These are phyloP conservation scores for Drosophila burlai DNA, from an alignment of 1,140 invertebrate genomes.

Conservation along the genomic window DNA sequence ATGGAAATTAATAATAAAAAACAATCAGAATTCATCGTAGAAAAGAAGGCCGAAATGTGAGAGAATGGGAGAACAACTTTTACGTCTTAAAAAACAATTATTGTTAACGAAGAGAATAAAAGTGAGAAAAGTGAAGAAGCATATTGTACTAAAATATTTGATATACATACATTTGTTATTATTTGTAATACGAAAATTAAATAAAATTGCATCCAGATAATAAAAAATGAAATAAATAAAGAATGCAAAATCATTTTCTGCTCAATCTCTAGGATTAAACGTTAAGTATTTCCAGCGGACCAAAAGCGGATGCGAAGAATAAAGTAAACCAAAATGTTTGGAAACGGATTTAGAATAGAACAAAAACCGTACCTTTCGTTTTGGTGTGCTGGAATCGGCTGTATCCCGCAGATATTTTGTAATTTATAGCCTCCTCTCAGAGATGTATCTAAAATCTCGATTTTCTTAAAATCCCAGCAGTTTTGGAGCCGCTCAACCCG, in stretches of 20 bases:
- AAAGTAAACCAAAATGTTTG: too few species aligned
- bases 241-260: slow-evolving; percentile 55
- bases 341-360: too few species aligned
- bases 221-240: slow-evolving; percentile 73
- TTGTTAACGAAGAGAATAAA: slow-evolving; percentile 76
- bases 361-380: too few species aligned
- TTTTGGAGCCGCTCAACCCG: background rate
- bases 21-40: slow-evolving; percentile 50
- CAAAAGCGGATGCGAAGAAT: too few species aligned
- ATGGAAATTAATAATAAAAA: slow-evolving; percentile 45
- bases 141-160: slow-evolving; percentile 84
- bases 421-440: too few species aligned
- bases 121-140: slow-evolving; percentile 63
- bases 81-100: slow-evolving; percentile 80
- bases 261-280: slow-evolving; percentile 36
- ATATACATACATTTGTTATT: slow-evolving; percentile 83
- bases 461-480: background rate
- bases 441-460: too few species aligned
- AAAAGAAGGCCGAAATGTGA: slow-evolving; percentile 35
- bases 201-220: slow-evolving; percentile 84
- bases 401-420: too few species aligned
- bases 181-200: slow-evolving; percentile 83
- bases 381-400: too few species aligned
- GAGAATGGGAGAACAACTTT: slow-evolving; percentile 63
- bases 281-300: background rate